Conservation (phyloP, 2,113 vertebrate genomes). For the Notothenia coriiceps region DNA sequence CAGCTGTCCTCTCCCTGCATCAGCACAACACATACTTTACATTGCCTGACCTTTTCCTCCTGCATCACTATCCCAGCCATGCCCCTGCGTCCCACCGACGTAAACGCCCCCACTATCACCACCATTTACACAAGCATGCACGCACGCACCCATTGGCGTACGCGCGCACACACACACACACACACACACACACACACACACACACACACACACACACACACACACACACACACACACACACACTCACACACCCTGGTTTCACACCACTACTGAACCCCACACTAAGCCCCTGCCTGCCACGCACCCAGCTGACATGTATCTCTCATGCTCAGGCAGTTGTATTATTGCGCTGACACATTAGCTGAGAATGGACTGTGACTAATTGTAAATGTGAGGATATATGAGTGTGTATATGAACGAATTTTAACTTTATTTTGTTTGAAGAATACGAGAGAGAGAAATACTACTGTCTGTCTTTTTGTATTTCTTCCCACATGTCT, state of each 20-base stretch:
- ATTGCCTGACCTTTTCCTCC: constrained; percentile 86
- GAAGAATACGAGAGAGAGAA: too few species aligned
- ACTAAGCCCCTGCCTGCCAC: constrained; percentile 69
- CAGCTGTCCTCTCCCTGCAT: constrained; percentile 87
- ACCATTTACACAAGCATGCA: constrained; percentile 8
- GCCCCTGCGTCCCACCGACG: constrained; percentile 38
- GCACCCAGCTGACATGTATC: constrained; percentile 72
- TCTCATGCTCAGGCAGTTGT: constrained; percentile 68
- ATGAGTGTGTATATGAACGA: constrained; percentile 7
- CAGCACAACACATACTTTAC: constrained; percentile 88
- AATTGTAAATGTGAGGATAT: constrained; percentile 41
- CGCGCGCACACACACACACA: constrained; percentile 9
- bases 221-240: not conserved
- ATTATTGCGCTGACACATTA: constrained; percentile 74
- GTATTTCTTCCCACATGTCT: not conserved
- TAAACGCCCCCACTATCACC: constrained; percentile 30
- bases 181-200: constrained; percentile 27
- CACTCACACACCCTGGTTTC: constrained; percentile 44
- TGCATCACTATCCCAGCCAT: constrained; percentile 76
- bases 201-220: constrained; percentile 23
- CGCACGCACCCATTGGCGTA: not conserved
- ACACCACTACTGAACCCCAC: constrained; percentile 65
- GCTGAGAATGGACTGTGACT: constrained; percentile 62
- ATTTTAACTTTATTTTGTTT: too few species aligned
- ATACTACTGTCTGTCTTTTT: not conserved